These are phyloP conservation scores for Macrocentrus cingulum DNA, from an alignment of 1,140 invertebrate species.

Conservation along the genomic window DNA sequence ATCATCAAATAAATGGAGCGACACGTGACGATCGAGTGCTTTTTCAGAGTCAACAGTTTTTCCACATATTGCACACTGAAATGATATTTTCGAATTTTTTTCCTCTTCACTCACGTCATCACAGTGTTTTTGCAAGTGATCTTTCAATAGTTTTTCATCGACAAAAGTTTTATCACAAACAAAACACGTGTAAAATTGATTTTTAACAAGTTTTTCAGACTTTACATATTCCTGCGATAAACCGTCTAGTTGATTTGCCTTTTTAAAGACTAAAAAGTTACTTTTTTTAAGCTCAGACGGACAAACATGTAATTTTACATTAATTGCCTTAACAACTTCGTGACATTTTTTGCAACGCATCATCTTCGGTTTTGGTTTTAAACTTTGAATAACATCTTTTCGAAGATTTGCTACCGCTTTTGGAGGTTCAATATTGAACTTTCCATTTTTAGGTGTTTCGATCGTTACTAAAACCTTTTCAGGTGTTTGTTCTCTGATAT, in stretches of 20 bases:
- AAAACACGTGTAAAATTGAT: constrained; percentile 43
- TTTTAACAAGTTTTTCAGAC: constrained; percentile 10
- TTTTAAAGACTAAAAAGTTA: constrained; percentile 33
- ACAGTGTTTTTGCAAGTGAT: constrained; percentile 54
- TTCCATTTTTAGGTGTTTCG: background rate
- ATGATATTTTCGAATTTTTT: constrained; percentile 42
- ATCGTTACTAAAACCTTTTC: background rate
- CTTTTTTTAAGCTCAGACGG: constrained; percentile 38
- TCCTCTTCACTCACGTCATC: constrained; percentile 51
- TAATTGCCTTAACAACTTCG: constrained; percentile 47
- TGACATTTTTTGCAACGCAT: constrained; percentile 56
- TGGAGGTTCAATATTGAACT: background rate
- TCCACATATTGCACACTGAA: constrained; percentile 53
- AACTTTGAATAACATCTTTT: constrained; percentile 9
- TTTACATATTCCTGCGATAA: constrained; percentile 38
- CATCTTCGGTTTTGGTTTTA: constrained; percentile 34
- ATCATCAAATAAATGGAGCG: constrained; percentile 50
- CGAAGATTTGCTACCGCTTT: too few relatives aligned
- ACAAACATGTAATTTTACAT: constrained; percentile 49
- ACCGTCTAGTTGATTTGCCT: constrained; percentile 34
- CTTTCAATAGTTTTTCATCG: constrained; percentile 50
- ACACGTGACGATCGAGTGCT: constrained; percentile 44
- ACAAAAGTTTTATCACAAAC: constrained; percentile 54
- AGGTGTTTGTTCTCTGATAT: constrained; percentile 27
- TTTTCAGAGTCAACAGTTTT: constrained; percentile 45